Evolutionary conservation across 1,140 invertebrate species (phyloP), one percentile per base, ranked within the genome.

Genomic region (Sweltsa coloradensis): DNA sequence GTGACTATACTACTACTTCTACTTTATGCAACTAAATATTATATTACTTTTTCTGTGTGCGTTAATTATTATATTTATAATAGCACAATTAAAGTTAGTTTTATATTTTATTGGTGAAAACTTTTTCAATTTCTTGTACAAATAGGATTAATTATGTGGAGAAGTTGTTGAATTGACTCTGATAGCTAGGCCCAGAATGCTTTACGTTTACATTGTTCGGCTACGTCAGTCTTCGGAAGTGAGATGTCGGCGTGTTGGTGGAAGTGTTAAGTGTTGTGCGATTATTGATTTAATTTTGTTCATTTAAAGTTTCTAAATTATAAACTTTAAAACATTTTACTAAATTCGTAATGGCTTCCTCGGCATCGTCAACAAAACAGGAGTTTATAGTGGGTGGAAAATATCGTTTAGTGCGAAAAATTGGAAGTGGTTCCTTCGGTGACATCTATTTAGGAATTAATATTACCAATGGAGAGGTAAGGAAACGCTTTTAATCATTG

Each of bases 371-470:
- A 49, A 64, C 60, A 53, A 75, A 74, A 63, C 61, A 68, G 56
- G 85, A 89, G 62, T 79, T 89, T 65, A 74, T 90, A 60, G 85
- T 94, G 58, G 88, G 83, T 57, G 80, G 79, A 57, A 93, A 94
- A 69, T 98, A 98, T 71, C 83, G 91, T 63, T 77, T 99, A 56
- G 83, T 96, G 58, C 76, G 94, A 55, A 96, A 96, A 76, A 97
- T 99, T 62, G 96, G 89, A 64, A 94, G 90, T 66, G 96, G 96
- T 55, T 97, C 94, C 3, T 99, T 99, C 71, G 96, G 96, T 63
- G 95, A 98, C 70, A 98, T 99, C 64, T 98, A 95, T 69, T 75
- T 98, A 57, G 93, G 88, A 53, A 93, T 97, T 67, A 97, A 96
- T 74, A 81, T 93, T 60, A 77, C 82, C 60, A 95, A 91, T 80